A percentile compares a stretch with the other conserved stretches of the same genome.
These are phyloP conservation scores for Sphenopsis melanotis DNA, from an alignment of 2,797 vertebrate genomes.

Conservation along the genomic window DNA sequence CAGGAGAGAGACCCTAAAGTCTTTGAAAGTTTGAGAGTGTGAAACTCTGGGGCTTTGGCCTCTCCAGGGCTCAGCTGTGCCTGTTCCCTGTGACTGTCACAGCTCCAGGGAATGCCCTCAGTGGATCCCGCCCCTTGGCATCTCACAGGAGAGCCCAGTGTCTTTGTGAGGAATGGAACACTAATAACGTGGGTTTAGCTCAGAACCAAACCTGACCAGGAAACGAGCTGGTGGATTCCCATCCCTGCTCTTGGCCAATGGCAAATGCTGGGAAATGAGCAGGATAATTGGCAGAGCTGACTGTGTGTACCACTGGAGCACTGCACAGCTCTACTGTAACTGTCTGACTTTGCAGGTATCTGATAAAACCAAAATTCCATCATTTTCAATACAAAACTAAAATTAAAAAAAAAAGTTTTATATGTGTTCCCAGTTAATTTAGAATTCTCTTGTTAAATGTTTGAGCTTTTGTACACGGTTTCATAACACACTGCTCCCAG, in stretches of 20 bases:
- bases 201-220: not conserved
- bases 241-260: not conserved
- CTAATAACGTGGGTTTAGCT: not conserved
- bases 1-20: not conserved
- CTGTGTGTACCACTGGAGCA: not conserved
- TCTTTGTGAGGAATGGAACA: not conserved
- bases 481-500: not conserved
- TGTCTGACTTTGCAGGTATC: not conserved
- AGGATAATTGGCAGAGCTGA: not conserved
- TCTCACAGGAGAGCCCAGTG: not conserved
- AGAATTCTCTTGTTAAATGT: not conserved
- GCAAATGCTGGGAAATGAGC: not conserved
- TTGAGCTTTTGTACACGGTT: not conserved
- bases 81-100: not conserved
- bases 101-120: not conserved
- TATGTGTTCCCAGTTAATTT: not conserved
- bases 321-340: not conserved
- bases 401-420: not conserved
- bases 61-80: not conserved
- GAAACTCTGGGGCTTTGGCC: not conserved
- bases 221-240: not conserved
- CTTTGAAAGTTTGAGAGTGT: constrained; percentile 1
- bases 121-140: not conserved
- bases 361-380: not conserved
- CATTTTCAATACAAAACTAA: not conserved